Evolutionary conservation across 2,113 vertebrate genomes (phyloP), one percentile per base, ranked within the genome.

Genomic region (Pseudorhombus dupliciocellatus): DNA sequence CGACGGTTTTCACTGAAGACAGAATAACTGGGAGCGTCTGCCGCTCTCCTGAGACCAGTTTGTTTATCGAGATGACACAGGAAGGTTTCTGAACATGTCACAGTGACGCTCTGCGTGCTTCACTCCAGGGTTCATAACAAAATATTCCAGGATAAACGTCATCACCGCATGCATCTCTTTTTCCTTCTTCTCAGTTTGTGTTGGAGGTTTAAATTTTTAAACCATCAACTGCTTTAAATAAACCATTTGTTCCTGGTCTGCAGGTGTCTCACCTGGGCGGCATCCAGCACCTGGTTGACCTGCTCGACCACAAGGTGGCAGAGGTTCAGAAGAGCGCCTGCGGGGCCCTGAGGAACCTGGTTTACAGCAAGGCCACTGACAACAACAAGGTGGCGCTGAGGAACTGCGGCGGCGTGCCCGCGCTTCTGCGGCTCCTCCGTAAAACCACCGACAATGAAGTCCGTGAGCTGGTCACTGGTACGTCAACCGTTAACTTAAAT

Each of bases 371-470:
- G 73, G 97, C 96, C 64, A 99, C 97, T 0, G 98, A 99, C 56
- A 96, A 96, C 89, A 99, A 99, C 93, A 99, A 99, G 89, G 95
- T 98, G 88, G 96, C 97, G 0, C 95, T 99, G 94, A 96, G 97
- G 92, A 98, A 99, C 30, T 96, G 96, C 7, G 97, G 97, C 0
- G 98, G 98, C 1, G 94, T 99, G 12, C 96, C 97, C 1, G 97
- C 98, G 5, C 94, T 99, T 44, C 90, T 98, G 73, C 94, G 97
- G 8, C 89, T 99, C 81, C 88, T 99, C 88, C 94, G 97, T 88
- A 98, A 98, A 83, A 97, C 96, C 1, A 88, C 94, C 0, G 97
- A 99, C 92, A 95, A 95, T 0, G 98, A 99, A 91, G 90, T 98
- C 40, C 93, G 97, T 26, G 98, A 99, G 82, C 95, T 99, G 52